Evolutionary conservation across 2,797 vertebrate species (phyloP), one percentile per base, ranked within the genome.

Genomic region (Hoplostethus mediterraneus): DNA sequence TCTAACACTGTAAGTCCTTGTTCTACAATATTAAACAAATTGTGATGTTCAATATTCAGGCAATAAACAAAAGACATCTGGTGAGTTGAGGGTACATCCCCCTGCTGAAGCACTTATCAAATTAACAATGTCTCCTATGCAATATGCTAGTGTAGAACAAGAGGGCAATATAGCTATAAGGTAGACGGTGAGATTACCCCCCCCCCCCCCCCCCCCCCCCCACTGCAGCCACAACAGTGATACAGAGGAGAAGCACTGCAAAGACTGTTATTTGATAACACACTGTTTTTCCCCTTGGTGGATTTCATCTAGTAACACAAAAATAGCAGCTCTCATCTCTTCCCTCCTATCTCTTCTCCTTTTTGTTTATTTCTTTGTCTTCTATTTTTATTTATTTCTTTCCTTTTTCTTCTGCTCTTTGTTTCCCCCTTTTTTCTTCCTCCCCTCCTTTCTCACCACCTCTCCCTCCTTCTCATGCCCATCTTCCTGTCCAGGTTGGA

Each of bases 401-500:
- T 42, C 17, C 14, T 10, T 9, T n/a, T 30, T 45, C 30, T 5
- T 25, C 48, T 33, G 2, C 28, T 12, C 40, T 57, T 52, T 42
- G 0, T 6, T 14, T 51, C 31, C 42, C 6, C 4, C 1, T 21
- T 21, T 21, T 21, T 21, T 45, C 17, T 55, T 17, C 9, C 42
- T 63, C 57, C 48, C 48, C 55, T 21, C 4, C 25, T 42, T n/a
- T 30, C 45, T 28, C 3, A 8, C 47, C 2, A 28, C 52, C 21
- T 47, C 4, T 68, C 21, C 21, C 4, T 65, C 30, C 30, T 28
- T 52, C 61, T 21, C 11, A 0, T 1, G 54, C 33, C 40, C 28
- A 5, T 79, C 69, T 67, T 7, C 33, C 21, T 36, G 31, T 51
- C 12, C 81, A 96, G 97, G 97, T 14, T 97, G 96, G 83, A 97